Evolutionary conservation across 2,113 vertebrate genomes (phyloP), one percentile per base, ranked within the genome.

Genomic region (Callionymus lyra): DNA sequence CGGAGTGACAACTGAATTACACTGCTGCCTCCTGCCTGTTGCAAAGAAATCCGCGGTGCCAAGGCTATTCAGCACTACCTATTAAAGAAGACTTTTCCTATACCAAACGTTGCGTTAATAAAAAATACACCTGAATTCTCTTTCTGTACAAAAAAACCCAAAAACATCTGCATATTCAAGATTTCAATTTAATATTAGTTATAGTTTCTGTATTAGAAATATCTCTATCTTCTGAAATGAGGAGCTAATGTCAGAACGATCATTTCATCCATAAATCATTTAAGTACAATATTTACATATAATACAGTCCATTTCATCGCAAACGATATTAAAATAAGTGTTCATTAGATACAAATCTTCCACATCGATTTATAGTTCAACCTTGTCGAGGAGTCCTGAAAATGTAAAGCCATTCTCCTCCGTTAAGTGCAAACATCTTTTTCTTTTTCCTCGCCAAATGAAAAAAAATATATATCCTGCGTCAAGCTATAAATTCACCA

Each of bases 311-410:
- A 84, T 86, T 80, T 65, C 58, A 72, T 75, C 58, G 62, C 32
- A 82, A 80, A 80, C 68, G 70, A 88, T 90, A 90, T 85, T 88
- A 90, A 91, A 91, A 91, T 89, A 88, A 89, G 88, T 73, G 85
- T 84, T 84, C 80, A 83, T 88, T 88, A 86, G 81, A 85, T 91
- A 88, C 79, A 88, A 90, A 87, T 83, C 72, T 48, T 63, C 34
- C 59, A 41, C 38, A 62, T 79, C 62, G 71, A 75, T 81, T 73
- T 74, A 66, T 84, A 79, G 82, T 78, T 80, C 56, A 73, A 76
- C 82, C 80, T 79, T 79, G 62, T 76, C 64, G 77, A 67, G 67
- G 81, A 83, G 72, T 76, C 68, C 66, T 74, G 63, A 70, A 76
- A 78, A 72, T 59, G 80, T 76, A 88, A 86, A 87, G 85, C 84